Conservation (phyloP, 2,888 invertebrate genomes). For the Imbricaverruca yamaguchii region DNA sequence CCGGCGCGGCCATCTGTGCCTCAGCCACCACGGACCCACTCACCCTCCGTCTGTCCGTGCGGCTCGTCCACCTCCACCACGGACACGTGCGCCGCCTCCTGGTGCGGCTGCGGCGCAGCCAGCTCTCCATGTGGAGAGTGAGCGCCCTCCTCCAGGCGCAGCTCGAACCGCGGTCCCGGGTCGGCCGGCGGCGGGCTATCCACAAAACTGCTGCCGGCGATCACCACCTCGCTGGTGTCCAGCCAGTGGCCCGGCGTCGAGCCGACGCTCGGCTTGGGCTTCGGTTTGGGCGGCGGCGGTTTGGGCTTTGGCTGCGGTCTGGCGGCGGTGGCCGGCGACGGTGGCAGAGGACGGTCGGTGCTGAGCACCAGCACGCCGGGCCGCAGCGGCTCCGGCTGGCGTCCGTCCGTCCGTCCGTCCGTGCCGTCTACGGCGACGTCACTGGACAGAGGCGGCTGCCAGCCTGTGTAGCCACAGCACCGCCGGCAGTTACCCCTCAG, state of each 20-base stretch:
- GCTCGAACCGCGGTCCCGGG: background rate
- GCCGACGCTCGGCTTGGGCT: background rate
- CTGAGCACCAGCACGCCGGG: background rate
- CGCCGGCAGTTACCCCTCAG: too few relatives aligned
- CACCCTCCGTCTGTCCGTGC: background rate
- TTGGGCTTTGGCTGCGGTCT: too few relatives aligned
- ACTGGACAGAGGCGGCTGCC: too few relatives aligned
- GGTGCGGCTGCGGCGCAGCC: background rate
- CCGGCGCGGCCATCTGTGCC: background rate
- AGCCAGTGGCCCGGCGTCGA: conserved; percentile 54
- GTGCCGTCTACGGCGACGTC: too few relatives aligned
- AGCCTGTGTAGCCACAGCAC: too few relatives aligned
- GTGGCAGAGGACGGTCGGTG: background rate
- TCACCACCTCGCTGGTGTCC: conserved; percentile 79
- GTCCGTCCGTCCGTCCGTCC: too few relatives aligned
- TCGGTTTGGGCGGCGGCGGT: too few relatives aligned
- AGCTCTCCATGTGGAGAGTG: background rate
- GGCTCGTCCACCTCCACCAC: background rate
- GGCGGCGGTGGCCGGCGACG: too few relatives aligned
- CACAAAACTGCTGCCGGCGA: conserved; percentile 55
- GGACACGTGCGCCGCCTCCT: background rate
- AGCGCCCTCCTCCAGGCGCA: background rate
- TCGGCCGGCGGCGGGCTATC: conserved; percentile 21
- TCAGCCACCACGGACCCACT: background rate
- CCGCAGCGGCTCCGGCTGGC: background rate